phyloP scores from a whole-genome alignment of 2,888 invertebrate genomes.

The Cyaniris semiargus region DNA sequence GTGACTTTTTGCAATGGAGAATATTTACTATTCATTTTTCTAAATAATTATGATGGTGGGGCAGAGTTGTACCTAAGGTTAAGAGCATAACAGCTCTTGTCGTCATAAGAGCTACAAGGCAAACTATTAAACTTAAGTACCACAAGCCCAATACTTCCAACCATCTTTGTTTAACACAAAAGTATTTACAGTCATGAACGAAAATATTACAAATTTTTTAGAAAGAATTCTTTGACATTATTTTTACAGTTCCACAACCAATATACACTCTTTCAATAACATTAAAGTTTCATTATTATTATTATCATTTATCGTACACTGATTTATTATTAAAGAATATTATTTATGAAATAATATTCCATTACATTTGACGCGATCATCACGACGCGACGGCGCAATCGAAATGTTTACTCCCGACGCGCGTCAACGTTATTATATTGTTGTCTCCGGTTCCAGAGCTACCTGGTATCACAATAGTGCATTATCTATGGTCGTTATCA shows the following conservation, averaged over 20 bases:
- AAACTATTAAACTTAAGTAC: no score
- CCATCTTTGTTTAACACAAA: no score
- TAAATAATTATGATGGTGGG: no score
- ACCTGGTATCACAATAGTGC: neutral
- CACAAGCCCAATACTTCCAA: no score
- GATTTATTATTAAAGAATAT: neutral
- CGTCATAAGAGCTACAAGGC: no score
- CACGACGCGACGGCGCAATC: neutral
- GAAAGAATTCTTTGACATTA: neutral
- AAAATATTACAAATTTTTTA: no score
- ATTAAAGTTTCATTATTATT: neutral
- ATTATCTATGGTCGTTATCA: neutral
- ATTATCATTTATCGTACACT: neutral
- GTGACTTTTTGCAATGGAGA: neutral
- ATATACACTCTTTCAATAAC: neutral
- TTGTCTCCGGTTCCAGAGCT: neutral
- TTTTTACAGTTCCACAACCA: neutral
- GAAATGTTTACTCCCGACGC: neutral
- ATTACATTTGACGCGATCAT: neutral
- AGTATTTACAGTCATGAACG: no score
- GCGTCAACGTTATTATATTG: neutral
- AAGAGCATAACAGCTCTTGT: no score
- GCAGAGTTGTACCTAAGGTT: no score
- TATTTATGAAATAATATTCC: constrained; percentile 16
- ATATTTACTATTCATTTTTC: no score